phyloP scores from a whole-genome alignment of 2,113 vertebrate genomes.

The Dipodomys ordii region DNA sequence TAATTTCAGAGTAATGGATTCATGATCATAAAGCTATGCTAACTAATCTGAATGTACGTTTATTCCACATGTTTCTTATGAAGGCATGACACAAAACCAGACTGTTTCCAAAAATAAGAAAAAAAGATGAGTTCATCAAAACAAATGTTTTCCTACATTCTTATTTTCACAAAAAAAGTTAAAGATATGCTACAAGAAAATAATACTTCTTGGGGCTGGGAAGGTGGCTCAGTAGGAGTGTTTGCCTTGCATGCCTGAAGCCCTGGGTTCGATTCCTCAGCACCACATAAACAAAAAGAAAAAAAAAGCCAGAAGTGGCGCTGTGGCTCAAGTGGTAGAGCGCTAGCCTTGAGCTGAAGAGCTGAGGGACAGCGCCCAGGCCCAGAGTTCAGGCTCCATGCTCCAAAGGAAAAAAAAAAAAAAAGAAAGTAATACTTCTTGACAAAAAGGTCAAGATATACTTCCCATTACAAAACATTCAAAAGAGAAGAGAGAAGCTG shows the following conservation, averaged over 20 bases:
- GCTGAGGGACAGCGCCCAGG: too few relatives aligned
- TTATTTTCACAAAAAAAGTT: neutral
- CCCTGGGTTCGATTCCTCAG: too few relatives aligned
- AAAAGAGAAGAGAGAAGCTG: too few relatives aligned
- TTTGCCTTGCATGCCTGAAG: too few relatives aligned
- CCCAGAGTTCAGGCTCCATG: neutral
- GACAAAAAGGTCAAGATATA: too few relatives aligned
- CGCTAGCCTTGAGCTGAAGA: too few relatives aligned
- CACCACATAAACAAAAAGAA: too few relatives aligned
- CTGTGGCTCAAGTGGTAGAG: too few relatives aligned
- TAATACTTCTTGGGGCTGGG: too few relatives aligned
- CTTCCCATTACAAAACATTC: too few relatives aligned
- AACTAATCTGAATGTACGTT: neutral
- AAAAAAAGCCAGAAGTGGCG: too few relatives aligned
- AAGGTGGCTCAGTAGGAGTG: too few relatives aligned
- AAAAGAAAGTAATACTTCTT: neutral
- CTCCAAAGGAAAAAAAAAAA: neutral
- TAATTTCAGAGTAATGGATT: neutral
- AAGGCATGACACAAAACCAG: constrained; percentile 49
- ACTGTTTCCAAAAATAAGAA: constrained; percentile 28
- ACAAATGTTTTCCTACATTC: neutral
- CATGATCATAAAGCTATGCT: neutral
- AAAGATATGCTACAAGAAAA: neutral
- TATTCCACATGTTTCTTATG: constrained; percentile 25
- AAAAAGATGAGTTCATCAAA: neutral